These are phyloP conservation scores for Lontra canadensis DNA, from an alignment of 2,113 vertebrate genomes.

Conservation along the genomic window DNA sequence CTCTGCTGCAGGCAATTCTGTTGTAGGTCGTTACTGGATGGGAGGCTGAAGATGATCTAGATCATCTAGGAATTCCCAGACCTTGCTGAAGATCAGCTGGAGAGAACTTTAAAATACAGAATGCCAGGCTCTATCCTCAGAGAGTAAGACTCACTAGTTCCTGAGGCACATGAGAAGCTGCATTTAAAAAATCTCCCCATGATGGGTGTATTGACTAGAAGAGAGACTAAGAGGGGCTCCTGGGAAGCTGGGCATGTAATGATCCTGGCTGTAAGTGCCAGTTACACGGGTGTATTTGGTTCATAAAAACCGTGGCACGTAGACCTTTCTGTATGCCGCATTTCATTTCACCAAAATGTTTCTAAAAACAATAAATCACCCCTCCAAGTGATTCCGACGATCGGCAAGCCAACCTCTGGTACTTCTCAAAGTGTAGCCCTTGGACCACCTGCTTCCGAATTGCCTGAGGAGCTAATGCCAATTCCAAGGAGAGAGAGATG, in stretches of 20 bases:
- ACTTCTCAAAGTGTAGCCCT: neutral
- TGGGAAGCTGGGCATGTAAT: neutral
- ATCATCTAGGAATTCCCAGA: neutral
- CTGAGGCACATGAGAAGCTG: neutral
- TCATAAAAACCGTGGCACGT: neutral
- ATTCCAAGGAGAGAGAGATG: neutral
- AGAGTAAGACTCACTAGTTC: neutral
- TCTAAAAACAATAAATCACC: neutral
- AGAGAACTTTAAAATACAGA: neutral
- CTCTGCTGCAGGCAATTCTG: neutral
- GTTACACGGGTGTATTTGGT: neutral
- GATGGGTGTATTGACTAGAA: neutral
- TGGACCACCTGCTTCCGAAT: neutral
- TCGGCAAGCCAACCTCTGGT: neutral
- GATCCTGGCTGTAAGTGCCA: neutral
- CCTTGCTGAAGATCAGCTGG: neutral
- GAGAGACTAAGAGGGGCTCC: neutral
- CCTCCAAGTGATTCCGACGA: neutral
- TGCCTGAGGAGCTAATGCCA: neutral
- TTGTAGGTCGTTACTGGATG: fast-evolving
- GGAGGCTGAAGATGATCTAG: neutral
- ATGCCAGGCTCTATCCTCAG: neutral
- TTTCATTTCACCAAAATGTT: neutral
- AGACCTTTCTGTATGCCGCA: neutral
- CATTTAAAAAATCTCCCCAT: neutral